Evolutionary conservation across 2,113 vertebrate genomes (phyloP).

Genomic region (Trogon surrucura): DNA sequence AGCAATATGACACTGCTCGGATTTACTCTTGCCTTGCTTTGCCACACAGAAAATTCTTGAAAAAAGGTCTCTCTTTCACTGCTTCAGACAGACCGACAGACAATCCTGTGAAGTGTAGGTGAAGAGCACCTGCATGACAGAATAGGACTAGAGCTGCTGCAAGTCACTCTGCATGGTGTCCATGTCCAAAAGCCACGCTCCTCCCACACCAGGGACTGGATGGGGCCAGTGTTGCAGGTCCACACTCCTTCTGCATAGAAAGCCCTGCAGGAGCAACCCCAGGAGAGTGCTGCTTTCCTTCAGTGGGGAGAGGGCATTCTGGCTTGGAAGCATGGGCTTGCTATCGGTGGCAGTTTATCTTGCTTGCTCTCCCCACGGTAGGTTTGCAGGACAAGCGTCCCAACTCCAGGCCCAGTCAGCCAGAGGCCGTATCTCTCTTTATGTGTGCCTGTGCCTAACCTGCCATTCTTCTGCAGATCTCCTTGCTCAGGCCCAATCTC

Average conservation of each 20-base stretch:
- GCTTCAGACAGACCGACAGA: not conserved
- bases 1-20: not conserved
- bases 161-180: not conserved
- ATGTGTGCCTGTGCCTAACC: not conserved
- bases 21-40: not conserved
- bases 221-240: not conserved
- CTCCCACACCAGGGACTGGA: not conserved
- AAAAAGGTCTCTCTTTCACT: not conserved
- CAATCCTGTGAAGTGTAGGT: not conserved
- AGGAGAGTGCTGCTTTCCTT: not conserved
- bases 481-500: conserved; percentile 42
- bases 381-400: not conserved
- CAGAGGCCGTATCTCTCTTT: not conserved
- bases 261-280: not conserved
- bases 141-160: not conserved
- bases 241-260: not conserved
- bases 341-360: not conserved
- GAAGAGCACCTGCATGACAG: not conserved
- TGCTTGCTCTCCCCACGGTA: not conserved
- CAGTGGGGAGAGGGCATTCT: not conserved
- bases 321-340: not conserved
- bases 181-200: accelerated
- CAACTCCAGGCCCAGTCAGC: not conserved
- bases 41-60: not conserved
- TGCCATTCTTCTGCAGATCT: conserved; percentile 27